These are phyloP conservation scores for Thecophora atra DNA, from an alignment of 2,888 invertebrate genomes.

Conservation along the genomic window DNA sequence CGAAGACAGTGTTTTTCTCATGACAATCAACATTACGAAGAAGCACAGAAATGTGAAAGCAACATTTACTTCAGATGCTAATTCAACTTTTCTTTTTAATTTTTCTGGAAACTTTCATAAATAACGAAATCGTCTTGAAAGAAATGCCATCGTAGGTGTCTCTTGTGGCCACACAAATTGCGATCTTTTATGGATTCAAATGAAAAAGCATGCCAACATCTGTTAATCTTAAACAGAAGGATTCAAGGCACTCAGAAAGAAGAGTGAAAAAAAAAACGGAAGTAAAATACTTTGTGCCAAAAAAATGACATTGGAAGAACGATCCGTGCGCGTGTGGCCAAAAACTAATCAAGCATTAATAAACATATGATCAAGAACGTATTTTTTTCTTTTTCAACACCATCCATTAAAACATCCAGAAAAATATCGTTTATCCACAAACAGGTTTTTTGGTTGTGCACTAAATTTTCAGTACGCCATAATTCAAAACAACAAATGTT, in stretches of 20 bases:
- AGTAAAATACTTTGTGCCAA: conserved; percentile 42
- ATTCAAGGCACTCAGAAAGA: conserved; percentile 41
- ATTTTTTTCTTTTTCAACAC: conserved; percentile 10
- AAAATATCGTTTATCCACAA: not conserved
- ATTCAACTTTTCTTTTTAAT: too few species aligned
- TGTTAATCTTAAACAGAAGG: conserved; percentile 36
- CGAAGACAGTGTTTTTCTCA: too few species aligned
- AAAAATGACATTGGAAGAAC: not conserved
- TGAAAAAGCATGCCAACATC: conserved; percentile 39
- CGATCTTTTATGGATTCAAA: conserved; percentile 45
- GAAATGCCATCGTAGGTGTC: not conserved
- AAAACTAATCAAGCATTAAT: conserved; percentile 60
- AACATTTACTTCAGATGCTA: too few species aligned
- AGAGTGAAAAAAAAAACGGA: conserved; percentile 47
- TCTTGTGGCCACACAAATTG: conserved; percentile 39
- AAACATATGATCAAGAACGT: conserved; percentile 38
- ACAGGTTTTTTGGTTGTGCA: not conserved
- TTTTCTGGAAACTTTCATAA: too few species aligned
- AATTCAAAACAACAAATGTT: not conserved
- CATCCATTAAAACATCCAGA: too few species aligned
- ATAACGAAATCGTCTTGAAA: too few species aligned
- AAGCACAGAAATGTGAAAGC: too few species aligned
- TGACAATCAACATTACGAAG: too few species aligned
- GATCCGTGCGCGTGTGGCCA: conserved; percentile 60
- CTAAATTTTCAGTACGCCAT: not conserved